A percentile compares a stretch with the other conserved stretches of the same genome.
Conservation (phyloP, 2,888 invertebrate species). For the Thumatha senex region DNA sequence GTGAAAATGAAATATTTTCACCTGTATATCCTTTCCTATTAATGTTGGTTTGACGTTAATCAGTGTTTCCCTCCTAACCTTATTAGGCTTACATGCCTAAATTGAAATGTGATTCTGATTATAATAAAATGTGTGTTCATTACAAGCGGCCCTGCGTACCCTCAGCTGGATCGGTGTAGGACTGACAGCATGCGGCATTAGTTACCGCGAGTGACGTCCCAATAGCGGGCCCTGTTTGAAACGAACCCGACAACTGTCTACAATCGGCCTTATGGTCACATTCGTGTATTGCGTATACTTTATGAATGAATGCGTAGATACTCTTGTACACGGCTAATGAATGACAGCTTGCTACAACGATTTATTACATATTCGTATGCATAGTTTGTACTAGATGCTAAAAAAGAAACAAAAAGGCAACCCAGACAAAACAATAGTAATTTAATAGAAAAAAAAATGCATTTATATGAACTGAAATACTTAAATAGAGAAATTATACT, state of each 20-base stretch:
- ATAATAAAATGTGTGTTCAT: slow-evolving; percentile 24
- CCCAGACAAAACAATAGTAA: no score
- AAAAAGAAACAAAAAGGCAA: no score
- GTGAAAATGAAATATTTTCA: no score
- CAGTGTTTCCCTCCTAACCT: no score
- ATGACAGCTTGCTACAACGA: slow-evolving; percentile 22
- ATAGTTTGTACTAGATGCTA: no score
- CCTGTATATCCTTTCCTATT: no score
- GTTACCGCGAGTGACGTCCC: slow-evolving; percentile 63
- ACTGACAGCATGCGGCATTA: slow-evolving; percentile 57
- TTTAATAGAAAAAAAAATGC: no score
- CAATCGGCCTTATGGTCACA: slow-evolving; percentile 38
- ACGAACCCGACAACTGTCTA: slow-evolving; percentile 40
- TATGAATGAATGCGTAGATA: slow-evolving; percentile 5
- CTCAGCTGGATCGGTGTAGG: slow-evolving; percentile 45
- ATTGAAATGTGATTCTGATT: background rate
- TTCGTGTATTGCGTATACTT: slow-evolving; percentile 42
- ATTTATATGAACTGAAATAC: no score
- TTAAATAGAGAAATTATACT: no score
- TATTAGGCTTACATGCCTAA: no score
- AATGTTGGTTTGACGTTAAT: no score
- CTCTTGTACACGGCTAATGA: slow-evolving; percentile 36
- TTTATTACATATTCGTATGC: no score
- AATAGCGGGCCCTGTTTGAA: slow-evolving; percentile 52
- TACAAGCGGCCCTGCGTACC: slow-evolving; percentile 48